Evolutionary conservation across 2,888 invertebrate genomes (phyloP).

Genomic region (Eupithecia exiguata): DNA sequence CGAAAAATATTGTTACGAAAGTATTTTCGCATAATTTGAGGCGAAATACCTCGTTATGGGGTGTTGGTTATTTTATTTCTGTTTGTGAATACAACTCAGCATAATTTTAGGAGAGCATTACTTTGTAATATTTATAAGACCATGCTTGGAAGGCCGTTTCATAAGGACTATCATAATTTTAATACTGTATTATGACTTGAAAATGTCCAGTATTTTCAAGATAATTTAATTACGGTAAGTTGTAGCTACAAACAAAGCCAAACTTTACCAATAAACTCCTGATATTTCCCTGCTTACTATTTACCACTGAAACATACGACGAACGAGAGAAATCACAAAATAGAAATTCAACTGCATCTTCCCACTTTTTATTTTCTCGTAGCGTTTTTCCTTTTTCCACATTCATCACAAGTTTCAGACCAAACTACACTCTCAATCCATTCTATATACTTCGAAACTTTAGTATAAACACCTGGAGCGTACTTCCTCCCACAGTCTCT

Average conservation of each 20-base stretch:
- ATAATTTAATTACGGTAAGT: not conserved
- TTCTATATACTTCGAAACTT: constrained; percentile 72
- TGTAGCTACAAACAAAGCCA: not conserved
- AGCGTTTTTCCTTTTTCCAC: not conserved
- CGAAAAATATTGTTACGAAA: constrained; percentile 40
- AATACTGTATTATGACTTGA: not conserved
- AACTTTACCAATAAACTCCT: not conserved
- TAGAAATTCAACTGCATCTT: not conserved
- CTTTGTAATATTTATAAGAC: not conserved
- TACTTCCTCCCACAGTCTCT: constrained; percentile 79
- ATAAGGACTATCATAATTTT: not conserved
- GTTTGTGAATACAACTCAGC: constrained; percentile 11
- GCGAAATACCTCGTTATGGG: constrained; percentile 41
- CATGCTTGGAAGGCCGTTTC: not conserved
- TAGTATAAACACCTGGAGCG: constrained; percentile 81
- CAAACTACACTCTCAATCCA: constrained; percentile 82
- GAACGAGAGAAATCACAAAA: not conserved
- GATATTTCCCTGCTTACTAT: not conserved
- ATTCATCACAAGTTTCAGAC: constrained; percentile 52
- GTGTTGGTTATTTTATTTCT: constrained; percentile 28
- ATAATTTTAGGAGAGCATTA: not conserved
- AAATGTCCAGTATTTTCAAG: not conserved
- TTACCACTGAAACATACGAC: not conserved
- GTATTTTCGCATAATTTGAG: constrained; percentile 41
- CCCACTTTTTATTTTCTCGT: not conserved